Evolutionary conservation across 2,888 invertebrate genomes (phyloP), one percentile per base, ranked within the genome.

Genomic region (Argyresthia goedartella): DNA sequence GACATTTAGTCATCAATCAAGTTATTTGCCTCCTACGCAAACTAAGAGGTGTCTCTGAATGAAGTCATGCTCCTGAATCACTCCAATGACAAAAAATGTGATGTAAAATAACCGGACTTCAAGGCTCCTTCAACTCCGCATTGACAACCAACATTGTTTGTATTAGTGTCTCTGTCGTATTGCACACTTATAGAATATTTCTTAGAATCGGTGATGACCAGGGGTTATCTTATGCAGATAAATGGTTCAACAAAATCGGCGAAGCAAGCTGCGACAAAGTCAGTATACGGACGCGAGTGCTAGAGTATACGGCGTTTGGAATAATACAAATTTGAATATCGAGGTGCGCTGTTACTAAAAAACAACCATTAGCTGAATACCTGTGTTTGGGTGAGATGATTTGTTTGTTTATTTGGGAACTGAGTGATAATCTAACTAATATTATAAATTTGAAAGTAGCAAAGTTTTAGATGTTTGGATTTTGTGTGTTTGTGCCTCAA

Each of bases 161-260:
- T 15, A 2, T 44, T 8, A 15, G 13, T 14, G 44, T 44, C 44
- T 13, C 34, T 52, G 50, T n/a, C 49, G 47, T 44, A 52, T 52
- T 42, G 25, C 44, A 44, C 39, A 39, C 44, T 44, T 44, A 39
- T 46, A 46, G 14, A 36, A 50, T 41, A 36, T 11, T 85, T 85
- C 84, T 78, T 62, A 73, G 84, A 85, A 84, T 69, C 63, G 64
- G 73, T 72, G 72, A 71, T 69, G 72, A 70, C 71, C 67, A 62
- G 71, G 63, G 84, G 82, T 85, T 85, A 85, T 84, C 82, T 58
- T 51, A 50, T 50, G 53, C 59, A 60, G 76, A 79, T 76, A 76
- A 64, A 75, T 73, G 69, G 71, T 67, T 72, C 68, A 74, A 74
- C 81, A 81, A 84, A 81, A 85, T 78, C 75, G 73, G 63, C 71